phyloP scores from a whole-genome alignment of 2,113 vertebrate genomes.

The Trogon surrucura region DNA sequence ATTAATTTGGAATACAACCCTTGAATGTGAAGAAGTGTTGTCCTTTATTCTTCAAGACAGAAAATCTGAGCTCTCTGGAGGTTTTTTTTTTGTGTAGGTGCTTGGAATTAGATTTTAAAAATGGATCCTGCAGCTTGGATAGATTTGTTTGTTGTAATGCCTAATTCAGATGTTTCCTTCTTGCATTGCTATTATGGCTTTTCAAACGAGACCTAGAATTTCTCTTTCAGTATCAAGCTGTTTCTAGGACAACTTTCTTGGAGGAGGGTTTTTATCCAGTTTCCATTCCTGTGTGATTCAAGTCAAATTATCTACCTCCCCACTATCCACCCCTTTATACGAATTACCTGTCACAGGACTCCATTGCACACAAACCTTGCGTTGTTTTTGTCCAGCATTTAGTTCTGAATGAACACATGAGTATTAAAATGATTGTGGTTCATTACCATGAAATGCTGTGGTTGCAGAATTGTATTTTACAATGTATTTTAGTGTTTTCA shows the following conservation, averaged over 20 bases:
- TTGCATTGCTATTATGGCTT: neutral
- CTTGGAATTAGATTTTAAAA: neutral
- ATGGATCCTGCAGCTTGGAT: neutral
- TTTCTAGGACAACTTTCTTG: neutral
- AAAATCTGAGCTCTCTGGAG: neutral
- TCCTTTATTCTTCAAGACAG: neutral
- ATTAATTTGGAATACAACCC: neutral
- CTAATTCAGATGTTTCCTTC: neutral
- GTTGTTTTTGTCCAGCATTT: neutral
- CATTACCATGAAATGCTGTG: neutral
- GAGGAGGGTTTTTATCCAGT: neutral
- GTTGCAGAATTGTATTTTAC: neutral
- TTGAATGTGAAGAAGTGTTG: neutral
- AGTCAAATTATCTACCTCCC: neutral
- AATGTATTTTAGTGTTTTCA: neutral
- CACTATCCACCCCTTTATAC: neutral
- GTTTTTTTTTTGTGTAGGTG: neutral
- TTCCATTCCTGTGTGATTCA: neutral
- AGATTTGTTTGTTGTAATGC: neutral
- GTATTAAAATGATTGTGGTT: neutral
- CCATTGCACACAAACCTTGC: neutral
- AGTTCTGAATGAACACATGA: neutral
- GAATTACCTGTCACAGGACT: neutral
- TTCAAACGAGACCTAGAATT: neutral
- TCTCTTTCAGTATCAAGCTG: neutral